Base-by-base conservation (phyloP, 2,888 invertebrate species). In the Drosophila barbarae region DNA sequence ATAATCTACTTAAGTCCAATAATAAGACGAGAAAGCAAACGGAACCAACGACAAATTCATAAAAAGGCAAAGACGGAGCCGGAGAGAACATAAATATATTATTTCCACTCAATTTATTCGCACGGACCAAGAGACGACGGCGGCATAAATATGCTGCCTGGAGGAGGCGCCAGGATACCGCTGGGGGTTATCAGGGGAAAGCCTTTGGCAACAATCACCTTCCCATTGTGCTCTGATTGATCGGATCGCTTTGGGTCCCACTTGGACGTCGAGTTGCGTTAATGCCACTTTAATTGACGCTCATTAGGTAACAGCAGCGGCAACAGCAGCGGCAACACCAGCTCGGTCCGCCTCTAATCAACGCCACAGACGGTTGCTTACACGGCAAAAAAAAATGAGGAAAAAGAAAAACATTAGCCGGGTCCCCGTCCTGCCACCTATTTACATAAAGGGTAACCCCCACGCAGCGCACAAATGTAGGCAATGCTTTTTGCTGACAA, bases 61-160 rank as follows among this genome's bases (percentile, higher is more conserved):
- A 74, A 78, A 79, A 74, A 74, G 71, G 58, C 73, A 67, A 46
- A 35, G 10, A 10, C 8, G 13, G 15, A 51, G 28, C 12, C 5
- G 26, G 23, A 26, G 54, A 55, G 44, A 34, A 44, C 46, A 67
- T 46, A 69, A 64, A 64, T 72, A 69, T 70, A 78, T 75, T 69
- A 73, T 79, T 76, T 78, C 77, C 77, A 72, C 80, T 74, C 80
- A 83, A 83, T 83, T 78, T 78, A 79, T 80, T 80, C 65, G 70
- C 71, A 69, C 77, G 66, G 74, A 66, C 61, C 60, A 42, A 68
- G 13, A 50, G 55, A 39, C 28, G 42, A 21, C 52, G 52, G 8
- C 8, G 59, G 44, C 50, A 58, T 13, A 36, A 30, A 28, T 46
- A 7, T 36, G 50, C 18, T 54, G 9, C 34, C 58, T 2, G 36